Evolutionary conservation across 2,888 invertebrate genomes (phyloP).

Genomic region (Caenorhabditis parvicauda): DNA sequence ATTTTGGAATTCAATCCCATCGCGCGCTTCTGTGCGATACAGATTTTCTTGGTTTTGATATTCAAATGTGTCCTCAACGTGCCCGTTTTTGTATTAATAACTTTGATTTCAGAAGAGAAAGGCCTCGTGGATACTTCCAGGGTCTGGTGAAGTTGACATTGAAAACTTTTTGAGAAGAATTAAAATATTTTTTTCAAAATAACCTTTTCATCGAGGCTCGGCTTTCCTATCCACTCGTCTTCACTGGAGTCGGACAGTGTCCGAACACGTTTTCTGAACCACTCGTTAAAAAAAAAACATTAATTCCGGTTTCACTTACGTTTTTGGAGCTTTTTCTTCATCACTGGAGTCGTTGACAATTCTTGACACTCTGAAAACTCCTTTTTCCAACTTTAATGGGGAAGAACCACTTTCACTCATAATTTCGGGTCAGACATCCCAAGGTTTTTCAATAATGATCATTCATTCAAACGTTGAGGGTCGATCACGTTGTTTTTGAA

Average conservation of each 20-base stretch:
- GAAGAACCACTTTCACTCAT: no score
- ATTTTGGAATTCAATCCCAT: background rate
- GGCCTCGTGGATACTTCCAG: background rate
- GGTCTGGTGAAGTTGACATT: background rate
- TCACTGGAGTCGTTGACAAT: no score
- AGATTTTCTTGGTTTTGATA: no score
- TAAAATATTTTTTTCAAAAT: background rate
- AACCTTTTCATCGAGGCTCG: conserved; percentile 12
- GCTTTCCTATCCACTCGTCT: conserved; percentile 28
- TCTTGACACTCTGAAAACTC: no score
- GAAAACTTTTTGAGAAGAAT: background rate
- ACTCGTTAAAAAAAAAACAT: no score
- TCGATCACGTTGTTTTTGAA: background rate
- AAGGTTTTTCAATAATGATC: no score
- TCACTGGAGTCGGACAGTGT: conserved; percentile 35
- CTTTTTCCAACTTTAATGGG: no score
- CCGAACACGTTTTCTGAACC: conserved; percentile 10
- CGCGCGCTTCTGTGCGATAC: background rate
- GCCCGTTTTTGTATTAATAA: background rate
- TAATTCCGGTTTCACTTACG: no score
- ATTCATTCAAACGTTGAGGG: no score
- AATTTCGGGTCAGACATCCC: no score
- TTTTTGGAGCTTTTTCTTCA: no score
- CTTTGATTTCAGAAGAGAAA: background rate
- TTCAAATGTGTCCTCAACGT: no score